Evolutionary conservation across 2,113 vertebrate genomes (phyloP).

Genomic region (Oreochromis spilurus): DNA sequence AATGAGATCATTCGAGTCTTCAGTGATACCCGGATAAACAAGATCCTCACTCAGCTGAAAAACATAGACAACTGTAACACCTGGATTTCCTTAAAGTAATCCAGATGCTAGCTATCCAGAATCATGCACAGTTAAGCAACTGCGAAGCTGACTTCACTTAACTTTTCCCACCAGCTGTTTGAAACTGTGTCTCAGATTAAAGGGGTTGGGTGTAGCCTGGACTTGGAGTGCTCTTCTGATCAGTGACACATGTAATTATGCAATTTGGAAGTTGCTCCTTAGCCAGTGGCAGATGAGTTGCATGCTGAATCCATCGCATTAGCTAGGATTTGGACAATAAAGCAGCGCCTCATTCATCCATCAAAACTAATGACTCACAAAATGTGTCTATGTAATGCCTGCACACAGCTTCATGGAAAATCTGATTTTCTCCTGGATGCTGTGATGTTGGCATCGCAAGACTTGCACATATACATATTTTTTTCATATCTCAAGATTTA

Average conservation of each 20-base stretch:
- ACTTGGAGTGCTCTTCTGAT: constrained; percentile 29
- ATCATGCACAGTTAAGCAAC: not conserved
- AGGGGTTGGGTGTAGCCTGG: constrained; percentile 1
- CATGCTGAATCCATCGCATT: not conserved
- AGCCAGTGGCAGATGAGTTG: constrained; percentile 20
- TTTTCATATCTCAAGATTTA: not conserved
- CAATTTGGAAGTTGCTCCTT: constrained; percentile 35
- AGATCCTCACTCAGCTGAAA: not conserved
- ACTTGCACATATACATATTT: not conserved
- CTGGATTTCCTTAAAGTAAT: not conserved
- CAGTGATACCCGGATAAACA: not conserved
- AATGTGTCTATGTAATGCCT: not conserved
- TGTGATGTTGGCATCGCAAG: not conserved
- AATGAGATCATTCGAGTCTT: not conserved
- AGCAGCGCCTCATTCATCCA: constrained; percentile 3
- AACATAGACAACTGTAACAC: not conserved
- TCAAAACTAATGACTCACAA: constrained; percentile 13
- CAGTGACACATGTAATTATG: constrained; percentile 56
- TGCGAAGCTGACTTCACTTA: constrained; percentile 28
- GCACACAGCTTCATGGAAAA: constrained; percentile 7
- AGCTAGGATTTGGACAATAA: not conserved
- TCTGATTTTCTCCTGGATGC: not conserved
- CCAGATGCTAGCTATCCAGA: constrained; percentile 7
- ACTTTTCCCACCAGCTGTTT: constrained; percentile 33
- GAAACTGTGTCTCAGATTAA: not conserved